Evolutionary conservation across 2,113 vertebrate species (phyloP).

Genomic region (Corythaeola cristata): DNA sequence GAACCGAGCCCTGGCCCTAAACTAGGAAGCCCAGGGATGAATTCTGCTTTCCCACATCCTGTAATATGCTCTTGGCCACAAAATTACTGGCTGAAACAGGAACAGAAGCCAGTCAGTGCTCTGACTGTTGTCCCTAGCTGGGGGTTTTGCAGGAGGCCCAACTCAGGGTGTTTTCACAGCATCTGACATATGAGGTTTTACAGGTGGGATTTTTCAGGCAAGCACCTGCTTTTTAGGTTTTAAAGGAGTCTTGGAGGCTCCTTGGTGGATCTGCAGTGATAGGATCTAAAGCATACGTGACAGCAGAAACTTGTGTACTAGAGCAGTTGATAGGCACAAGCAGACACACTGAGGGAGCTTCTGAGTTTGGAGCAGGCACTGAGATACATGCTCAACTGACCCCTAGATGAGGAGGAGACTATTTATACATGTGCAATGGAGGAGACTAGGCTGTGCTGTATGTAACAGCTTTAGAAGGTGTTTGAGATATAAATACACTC

Average conservation of each 20-base stretch:
- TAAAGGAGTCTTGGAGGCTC: background rate
- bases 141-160: background rate
- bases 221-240: background rate
- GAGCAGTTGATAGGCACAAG: background rate
- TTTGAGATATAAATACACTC: conserved; percentile 28
- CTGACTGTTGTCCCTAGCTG: background rate
- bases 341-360: background rate
- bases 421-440: conserved; percentile 32
- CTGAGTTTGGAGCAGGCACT: background rate
- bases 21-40: background rate
- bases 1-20: background rate
- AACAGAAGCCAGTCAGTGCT: background rate
- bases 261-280: background rate
- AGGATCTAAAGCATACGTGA: background rate
- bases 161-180: background rate
- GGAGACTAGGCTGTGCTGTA: conserved; percentile 45
- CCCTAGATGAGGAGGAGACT: background rate
- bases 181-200: background rate
- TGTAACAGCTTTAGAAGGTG: conserved; percentile 12
- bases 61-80: background rate
- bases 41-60: conserved; percentile 48
- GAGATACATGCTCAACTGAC: background rate
- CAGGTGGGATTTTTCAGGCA: background rate
- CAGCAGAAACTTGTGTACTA: background rate
- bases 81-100: background rate